Conservation (phyloP, 1,140 invertebrate genomes). For the Drosophila repleta region DNA sequence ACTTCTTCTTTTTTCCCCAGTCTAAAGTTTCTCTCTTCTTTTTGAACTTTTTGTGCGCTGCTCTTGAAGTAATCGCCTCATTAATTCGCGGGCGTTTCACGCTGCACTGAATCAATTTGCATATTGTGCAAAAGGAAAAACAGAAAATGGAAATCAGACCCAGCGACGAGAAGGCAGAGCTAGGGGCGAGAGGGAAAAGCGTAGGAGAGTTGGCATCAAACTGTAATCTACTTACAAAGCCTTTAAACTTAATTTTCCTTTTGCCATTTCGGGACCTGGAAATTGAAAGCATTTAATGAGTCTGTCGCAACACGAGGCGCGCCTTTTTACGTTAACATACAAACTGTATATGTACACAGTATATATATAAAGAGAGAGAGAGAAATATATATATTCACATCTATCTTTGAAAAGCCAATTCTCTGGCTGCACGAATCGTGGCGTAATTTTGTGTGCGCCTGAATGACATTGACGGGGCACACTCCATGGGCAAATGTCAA, state of each 20-base stretch:
- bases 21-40: slow-evolving; percentile 18
- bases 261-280: slow-evolving; percentile 48
- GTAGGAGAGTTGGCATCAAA: slow-evolving; percentile 33
- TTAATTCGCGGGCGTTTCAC: slow-evolving; percentile 78
- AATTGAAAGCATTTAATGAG: slow-evolving; percentile 76
- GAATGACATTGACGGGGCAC: slow-evolving; percentile 54
- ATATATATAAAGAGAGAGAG: not conserved
- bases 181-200: slow-evolving; percentile 4
- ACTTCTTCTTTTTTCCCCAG: slow-evolving; percentile 32
- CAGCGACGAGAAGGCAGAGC: not conserved
- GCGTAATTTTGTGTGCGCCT: slow-evolving; percentile 59
- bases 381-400: not conserved
- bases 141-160: slow-evolving; percentile 21
- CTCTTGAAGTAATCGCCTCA: slow-evolving; percentile 78
- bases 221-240: slow-evolving; percentile 77
- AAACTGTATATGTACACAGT: not conserved
- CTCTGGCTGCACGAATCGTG: slow-evolving; percentile 47
- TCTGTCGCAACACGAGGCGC: slow-evolving; percentile 45
- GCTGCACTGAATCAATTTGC: slow-evolving; percentile 81
- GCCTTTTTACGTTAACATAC: slow-evolving; percentile 7
- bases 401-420: slow-evolving; percentile 32
- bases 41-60: slow-evolving; percentile 28
- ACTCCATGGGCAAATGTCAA: slow-evolving; percentile 74
- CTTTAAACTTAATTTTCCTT: slow-evolving; percentile 77
- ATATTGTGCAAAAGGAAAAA: slow-evolving; percentile 73